Percentiles rank a stretch among this genome's conserved stretches.
Conservation (phyloP, 2,797 vertebrate species). For the Tapirus indicus region DNA sequence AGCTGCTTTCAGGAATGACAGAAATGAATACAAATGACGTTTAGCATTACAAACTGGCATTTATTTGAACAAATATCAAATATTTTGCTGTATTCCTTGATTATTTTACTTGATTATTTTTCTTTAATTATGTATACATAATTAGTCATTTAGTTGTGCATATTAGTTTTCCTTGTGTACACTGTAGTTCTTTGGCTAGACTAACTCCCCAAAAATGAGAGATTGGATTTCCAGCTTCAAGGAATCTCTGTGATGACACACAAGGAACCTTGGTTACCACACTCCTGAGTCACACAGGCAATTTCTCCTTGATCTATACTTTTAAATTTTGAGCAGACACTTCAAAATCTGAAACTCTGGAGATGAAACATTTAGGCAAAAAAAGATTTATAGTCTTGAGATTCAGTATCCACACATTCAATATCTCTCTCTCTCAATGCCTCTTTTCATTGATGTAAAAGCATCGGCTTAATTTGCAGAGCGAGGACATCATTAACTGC, state of each 20-base stretch:
- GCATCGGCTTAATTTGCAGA: constrained; percentile 51
- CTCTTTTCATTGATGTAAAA: constrained; percentile 46
- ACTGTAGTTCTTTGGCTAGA: not conserved
- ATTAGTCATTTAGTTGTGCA: not conserved
- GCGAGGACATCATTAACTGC: constrained; percentile 58
- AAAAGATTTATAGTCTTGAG: constrained; percentile 2
- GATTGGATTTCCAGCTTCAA: not conserved
- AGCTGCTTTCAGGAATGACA: not conserved
- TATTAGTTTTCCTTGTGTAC: not conserved
- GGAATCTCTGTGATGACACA: not conserved
- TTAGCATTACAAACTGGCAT: not conserved
- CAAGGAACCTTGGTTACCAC: not conserved
- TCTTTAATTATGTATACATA: not conserved
- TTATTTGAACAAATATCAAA: not conserved
- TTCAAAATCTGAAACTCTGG: constrained; percentile 49
- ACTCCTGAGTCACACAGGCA: not conserved
- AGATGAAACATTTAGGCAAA: constrained; percentile 39
- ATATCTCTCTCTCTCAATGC: not conserved
- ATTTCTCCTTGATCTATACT: constrained; percentile 19
- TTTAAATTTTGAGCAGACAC: not conserved
- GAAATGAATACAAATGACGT: constrained; percentile 1
- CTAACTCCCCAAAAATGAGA: not conserved
- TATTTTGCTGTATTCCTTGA: not conserved
- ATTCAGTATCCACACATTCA: not conserved
- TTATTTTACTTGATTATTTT: constrained; percentile 40